These are phyloP conservation scores for Rhegmatorhina hoffmannsi DNA, from an alignment of 2,113 vertebrate genomes.

Conservation along the genomic window DNA sequence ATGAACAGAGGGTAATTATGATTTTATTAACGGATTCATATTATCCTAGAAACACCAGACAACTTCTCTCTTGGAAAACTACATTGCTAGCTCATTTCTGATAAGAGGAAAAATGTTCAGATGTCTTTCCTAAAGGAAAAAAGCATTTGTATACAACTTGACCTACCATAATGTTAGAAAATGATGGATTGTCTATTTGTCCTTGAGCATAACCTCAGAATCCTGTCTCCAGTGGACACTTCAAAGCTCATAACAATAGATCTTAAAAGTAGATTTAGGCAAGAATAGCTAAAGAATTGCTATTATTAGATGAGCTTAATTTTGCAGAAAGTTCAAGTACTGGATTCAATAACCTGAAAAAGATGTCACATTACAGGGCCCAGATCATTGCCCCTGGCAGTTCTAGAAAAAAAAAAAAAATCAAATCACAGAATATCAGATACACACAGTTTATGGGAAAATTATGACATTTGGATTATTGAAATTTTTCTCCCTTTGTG, in stretches of 20 bases:
- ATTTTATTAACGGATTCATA: background rate
- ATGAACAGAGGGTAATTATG: background rate
- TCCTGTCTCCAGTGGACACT: background rate
- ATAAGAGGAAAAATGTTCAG: background rate
- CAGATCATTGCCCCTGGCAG: background rate
- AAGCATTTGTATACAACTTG: background rate
- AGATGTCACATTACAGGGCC: background rate
- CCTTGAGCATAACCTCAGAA: background rate
- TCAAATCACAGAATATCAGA: background rate
- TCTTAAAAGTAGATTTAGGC: background rate
- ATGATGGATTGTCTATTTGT: background rate
- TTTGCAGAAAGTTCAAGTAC: slow-evolving; percentile 7
- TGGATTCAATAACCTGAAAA: background rate
- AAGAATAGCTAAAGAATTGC: background rate
- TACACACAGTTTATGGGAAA: background rate
- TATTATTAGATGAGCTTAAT: background rate
- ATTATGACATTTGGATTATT: background rate
- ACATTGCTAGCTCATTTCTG: background rate
- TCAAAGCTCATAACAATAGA: background rate
- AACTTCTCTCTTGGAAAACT: background rate
- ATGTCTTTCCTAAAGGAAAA: background rate
- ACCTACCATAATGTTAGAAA: background rate
- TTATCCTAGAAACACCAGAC: background rate
- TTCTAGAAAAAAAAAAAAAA: background rate
- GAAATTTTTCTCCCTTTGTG: background rate